Conservation (phyloP, 1,140 invertebrate species). For the Streblospio benedicti region DNA sequence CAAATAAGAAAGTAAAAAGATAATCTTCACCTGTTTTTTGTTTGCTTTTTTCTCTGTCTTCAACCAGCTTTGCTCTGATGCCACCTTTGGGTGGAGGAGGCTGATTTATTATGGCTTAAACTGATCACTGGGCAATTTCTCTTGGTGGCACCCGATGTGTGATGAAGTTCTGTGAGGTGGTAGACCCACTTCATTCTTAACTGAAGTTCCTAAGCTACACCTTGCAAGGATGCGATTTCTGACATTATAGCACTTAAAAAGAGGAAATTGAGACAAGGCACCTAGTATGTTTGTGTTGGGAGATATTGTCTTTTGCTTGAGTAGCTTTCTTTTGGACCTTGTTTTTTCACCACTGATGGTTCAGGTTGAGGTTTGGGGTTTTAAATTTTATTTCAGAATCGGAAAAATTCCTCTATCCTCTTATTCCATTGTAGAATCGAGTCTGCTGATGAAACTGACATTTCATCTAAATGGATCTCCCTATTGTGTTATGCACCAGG, state of each 20-base stretch:
- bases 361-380: not conserved
- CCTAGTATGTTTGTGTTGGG: not conserved
- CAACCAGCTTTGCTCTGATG: too few relatives aligned
- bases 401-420: conserved; percentile 15
- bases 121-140: too few relatives aligned
- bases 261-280: not conserved
- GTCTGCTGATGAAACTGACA: not conserved
- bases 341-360: not conserved
- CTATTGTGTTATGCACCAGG: not conserved
- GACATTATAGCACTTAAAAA: not conserved
- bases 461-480: not conserved
- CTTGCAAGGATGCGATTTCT: not conserved
- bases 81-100: too few relatives aligned
- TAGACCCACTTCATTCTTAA: too few relatives aligned
- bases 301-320: conserved; percentile 1
- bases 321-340: not conserved
- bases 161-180: too few relatives aligned
- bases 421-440: conserved; percentile 9
- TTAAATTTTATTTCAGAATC: not conserved
- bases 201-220: too few relatives aligned
- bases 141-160: too few relatives aligned
- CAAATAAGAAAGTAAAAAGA: too few relatives aligned
- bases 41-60: too few relatives aligned
- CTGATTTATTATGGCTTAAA: too few relatives aligned
- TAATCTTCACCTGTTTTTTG: too few relatives aligned